Base-by-base conservation (phyloP, 2,888 invertebrate species). In the Diplolepis rosae region DNA sequence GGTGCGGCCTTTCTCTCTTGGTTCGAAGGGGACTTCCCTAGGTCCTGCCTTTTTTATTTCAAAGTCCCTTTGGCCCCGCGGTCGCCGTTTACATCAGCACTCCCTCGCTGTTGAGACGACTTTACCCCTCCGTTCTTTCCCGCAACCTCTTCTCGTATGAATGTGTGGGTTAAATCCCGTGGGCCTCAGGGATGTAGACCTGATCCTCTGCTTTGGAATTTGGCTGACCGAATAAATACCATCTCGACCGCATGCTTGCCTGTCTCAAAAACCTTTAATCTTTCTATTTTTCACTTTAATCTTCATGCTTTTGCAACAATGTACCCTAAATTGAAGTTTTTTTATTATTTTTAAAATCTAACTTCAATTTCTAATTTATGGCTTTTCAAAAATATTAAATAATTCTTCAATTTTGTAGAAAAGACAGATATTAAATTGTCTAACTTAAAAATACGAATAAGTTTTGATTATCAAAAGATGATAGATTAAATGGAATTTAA, bases 1-100 rank as follows among this genome's bases (percentile, higher is more conserved):
- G 83, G 83, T 80, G 82, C 83, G 83, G 83, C 78, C 80, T 80
- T 77, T 79, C 77, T 76, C 73, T 72, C 77, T 42, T 30, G 22
- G 22, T 65, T 71, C 54, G 73, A 72, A 73, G 77, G 78, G 76
- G 77, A 69, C 75, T 75, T 78, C 74, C 75, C 77, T 67, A 76
- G 74, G 71, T 74, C 65, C 72, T 74, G 56, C 61, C 42, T 80
- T 80, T 76, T 82, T 79, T 81, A 82, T 82, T 84, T 74, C 81
- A 79, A 81, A 80, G 80, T 85, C 84, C 83, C 85, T 84, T 81
- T 71, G 77, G 76, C 74, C 72, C 73, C 72, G 69, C 75, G 71
- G 74, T 74, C 71, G 78, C 72, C 74, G 77, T 77, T 79, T 77
- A 68, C 71, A 78, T 77, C 78, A 79, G 79, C 80, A 82, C 82